A percentile compares a stretch with the other conserved stretches of the same genome.
phyloP scores from a whole-genome alignment of 2,113 vertebrate genomes.

The Pseudois nayaur region DNA sequence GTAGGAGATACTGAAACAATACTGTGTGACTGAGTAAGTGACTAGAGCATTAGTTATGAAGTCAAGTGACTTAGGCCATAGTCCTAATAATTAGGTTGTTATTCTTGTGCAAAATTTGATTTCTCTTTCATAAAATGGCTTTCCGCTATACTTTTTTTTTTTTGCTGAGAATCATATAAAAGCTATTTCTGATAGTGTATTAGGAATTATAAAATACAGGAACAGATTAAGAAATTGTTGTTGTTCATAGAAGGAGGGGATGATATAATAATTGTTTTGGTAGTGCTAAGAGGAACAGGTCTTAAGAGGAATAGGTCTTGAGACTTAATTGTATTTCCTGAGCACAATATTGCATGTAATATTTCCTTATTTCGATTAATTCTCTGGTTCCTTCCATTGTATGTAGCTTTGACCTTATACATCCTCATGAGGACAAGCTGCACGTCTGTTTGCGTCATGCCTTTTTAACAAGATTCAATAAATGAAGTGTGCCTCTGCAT shows the following conservation, averaged over 20 bases:
- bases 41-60: neutral
- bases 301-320: neutral
- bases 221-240: neutral
- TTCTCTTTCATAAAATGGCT: neutral
- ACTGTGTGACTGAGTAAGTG: neutral
- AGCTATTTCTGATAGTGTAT: neutral
- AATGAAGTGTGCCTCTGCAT: constrained; percentile 33
- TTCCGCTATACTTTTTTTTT: neutral
- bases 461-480: constrained; percentile 56
- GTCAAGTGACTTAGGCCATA: neutral
- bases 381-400: neutral
- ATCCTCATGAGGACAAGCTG: neutral
- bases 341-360: neutral
- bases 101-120: neutral
- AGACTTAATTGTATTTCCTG: neutral
- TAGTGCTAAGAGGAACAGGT: neutral
- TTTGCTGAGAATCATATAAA: neutral
- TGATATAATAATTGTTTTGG: neutral
- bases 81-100: neutral
- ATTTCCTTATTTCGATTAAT: constrained; percentile 18
- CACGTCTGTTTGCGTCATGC: constrained; percentile 41
- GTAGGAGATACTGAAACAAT: neutral
- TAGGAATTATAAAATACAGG: neutral
- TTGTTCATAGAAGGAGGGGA: neutral
- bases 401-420: neutral